Base-by-base conservation (phyloP, 2,888 invertebrate genomes). In the Eupsilia transversa region DNA sequence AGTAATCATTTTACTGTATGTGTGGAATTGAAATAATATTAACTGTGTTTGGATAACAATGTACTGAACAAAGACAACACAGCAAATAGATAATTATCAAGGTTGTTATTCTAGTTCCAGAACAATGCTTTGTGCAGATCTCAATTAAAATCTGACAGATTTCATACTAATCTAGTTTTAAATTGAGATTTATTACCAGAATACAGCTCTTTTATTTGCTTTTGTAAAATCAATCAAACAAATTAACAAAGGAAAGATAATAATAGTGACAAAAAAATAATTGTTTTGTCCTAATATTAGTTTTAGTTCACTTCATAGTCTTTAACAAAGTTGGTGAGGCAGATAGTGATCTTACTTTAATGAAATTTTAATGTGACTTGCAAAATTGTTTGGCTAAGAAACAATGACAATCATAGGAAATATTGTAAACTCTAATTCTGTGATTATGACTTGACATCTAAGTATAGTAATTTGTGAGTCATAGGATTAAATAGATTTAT, bases 391-490 rank as follows among this genome's bases (percentile, higher is more conserved):
- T 27, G 10, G 2, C 14, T 23, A 49, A 14, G 6, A 52, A 72
- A 59, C 41, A 72, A 79, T 60, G 43, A 52, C 3, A 12, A 30
- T 43, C n/a, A 12, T 41, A 57, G 1, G 7, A 77, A 79, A 60
- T 59, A 23, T 38, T 43, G 14, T 43, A 14, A 43, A 10, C 9
- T 79, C 72, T 54, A 70, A 59, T 70, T n/a, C n/a, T 59, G 10
- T 46, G 23, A 43, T 12, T 46, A 61, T 73, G 54, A 73, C 46
- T 54, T n/a, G 33, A 20, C 35, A 72, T 60, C 14, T 54, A n/a
- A n/a, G n/a, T n/a, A 61, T 27, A 41, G 0, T 20, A 10, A 56
- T 57, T 33, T 2, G 20, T 72, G 80, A 76, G 20, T 76, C 80
- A 79, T 72, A 43, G 7, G 4, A 23, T 35, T 7, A 7, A 12